Conservation (phyloP, 1,140 invertebrate species). For the Lordiphosa mommai region DNA sequence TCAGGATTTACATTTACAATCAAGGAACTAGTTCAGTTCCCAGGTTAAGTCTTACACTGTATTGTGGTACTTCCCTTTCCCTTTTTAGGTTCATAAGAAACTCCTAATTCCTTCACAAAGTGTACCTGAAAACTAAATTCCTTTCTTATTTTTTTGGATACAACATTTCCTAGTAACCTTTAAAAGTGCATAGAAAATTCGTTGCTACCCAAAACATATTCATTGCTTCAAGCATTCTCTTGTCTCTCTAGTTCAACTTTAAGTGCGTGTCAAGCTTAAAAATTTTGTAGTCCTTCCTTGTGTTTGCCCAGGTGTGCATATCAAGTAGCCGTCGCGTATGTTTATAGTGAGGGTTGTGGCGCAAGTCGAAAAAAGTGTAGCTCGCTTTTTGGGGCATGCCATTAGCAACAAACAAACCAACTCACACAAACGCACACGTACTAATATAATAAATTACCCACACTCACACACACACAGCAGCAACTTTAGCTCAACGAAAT, state of each 20-base stretch:
- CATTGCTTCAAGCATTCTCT: constrained; percentile 10
- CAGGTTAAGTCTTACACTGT: too few species aligned
- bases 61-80: too few species aligned
- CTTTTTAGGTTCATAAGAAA: too few species aligned
- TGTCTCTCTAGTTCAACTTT: constrained; percentile 22
- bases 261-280: constrained; percentile 48
- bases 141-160: too few species aligned
- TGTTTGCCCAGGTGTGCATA: constrained; percentile 66
- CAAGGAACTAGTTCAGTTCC: too few species aligned
- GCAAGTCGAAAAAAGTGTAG: constrained; percentile 19
- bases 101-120: too few species aligned
- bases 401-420: constrained; percentile 41
- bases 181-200: too few species aligned
- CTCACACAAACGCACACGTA: constrained; percentile 35
- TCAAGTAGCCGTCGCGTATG: constrained; percentile 60
- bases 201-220: not conserved
- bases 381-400: constrained; percentile 48
- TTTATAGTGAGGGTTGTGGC: not conserved
- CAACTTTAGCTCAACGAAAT: constrained; percentile 14
- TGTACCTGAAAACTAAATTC: too few species aligned
- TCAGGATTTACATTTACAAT: too few species aligned
- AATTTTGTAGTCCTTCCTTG: constrained; percentile 14
- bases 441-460: constrained; percentile 63
- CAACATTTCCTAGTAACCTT: too few species aligned
- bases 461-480: constrained; percentile 8